Conservation (phyloP, 2,113 vertebrate species). For the Atrichornis clamosus region DNA sequence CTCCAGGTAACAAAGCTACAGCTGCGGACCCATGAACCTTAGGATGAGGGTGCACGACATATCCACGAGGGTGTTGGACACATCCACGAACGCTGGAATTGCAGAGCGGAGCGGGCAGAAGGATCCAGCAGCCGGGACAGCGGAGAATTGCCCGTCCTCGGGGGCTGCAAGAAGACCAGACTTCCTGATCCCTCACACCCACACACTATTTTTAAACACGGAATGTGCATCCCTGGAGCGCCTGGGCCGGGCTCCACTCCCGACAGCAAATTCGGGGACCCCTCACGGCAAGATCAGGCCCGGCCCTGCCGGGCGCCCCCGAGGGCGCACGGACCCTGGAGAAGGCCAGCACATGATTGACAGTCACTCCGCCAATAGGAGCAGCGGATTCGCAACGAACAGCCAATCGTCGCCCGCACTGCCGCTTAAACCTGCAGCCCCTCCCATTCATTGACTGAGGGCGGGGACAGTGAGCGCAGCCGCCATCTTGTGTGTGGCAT, state of each 20-base stretch:
- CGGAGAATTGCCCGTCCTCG: fast-evolving
- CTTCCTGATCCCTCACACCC: neutral
- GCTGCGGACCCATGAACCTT: fast-evolving
- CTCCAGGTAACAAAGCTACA: neutral
- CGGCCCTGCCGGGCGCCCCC: neutral
- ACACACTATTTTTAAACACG: neutral
- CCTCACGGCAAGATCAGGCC: neutral
- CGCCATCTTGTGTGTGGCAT: constrained; percentile 72
- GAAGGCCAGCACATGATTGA: fast-evolving
- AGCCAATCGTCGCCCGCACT: neutral
- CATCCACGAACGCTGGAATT: neutral
- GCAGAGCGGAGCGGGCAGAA: neutral
- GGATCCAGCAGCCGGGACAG: neutral
- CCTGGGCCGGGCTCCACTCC: neutral
- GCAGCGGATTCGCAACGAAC: fast-evolving
- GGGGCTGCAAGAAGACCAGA: neutral
- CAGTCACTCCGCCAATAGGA: neutral
- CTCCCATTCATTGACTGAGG: neutral
- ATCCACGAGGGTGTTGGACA: neutral
- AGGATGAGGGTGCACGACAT: neutral
- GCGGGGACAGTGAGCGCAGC: fast-evolving
- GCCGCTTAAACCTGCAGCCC: fast-evolving
- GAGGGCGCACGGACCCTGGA: neutral
- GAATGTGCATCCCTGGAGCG: neutral
- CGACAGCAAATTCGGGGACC: neutral